These are phyloP conservation scores for Parapristionchus giblindavisi DNA, from an alignment of 2,888 invertebrate genomes.

Conservation along the genomic window DNA sequence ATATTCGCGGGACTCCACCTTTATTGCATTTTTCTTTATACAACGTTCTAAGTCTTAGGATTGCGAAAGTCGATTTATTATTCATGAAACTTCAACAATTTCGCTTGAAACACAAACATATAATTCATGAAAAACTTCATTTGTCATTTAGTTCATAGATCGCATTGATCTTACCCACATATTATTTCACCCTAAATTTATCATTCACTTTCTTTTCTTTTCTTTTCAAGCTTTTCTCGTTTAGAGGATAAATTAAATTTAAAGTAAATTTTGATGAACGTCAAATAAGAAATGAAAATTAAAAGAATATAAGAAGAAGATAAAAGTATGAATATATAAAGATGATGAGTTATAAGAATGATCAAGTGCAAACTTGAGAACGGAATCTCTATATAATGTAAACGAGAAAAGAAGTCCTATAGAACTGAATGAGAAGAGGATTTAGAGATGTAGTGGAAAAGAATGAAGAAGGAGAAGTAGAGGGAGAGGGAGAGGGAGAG, in stretches of 20 bases:
- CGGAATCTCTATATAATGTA: neutral
- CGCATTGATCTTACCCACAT: no score
- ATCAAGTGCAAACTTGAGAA: slow-evolving; percentile 29
- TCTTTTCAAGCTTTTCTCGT: neutral
- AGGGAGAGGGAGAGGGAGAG: neutral
- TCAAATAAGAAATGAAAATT: neutral
- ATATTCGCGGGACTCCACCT: no score
- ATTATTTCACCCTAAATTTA: no score
- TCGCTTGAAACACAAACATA: no score
- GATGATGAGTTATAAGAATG: neutral
- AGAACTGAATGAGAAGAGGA: neutral
- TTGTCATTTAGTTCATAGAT: no score
- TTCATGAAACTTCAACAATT: no score
- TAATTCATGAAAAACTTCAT: no score
- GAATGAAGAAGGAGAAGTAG: neutral
- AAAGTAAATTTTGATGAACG: neutral
- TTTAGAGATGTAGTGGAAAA: neutral
- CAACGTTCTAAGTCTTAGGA: no score
- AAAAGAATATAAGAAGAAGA: slow-evolving; percentile 2
- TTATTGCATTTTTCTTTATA: no score
- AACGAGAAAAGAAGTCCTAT: neutral
- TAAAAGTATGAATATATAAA: no score
- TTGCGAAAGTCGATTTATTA: no score
- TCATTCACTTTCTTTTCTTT: neutral
- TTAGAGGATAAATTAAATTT: neutral